Evolutionary conservation across 2,113 vertebrate species (phyloP).

Genomic region (Macroglossus sobrinus): DNA sequence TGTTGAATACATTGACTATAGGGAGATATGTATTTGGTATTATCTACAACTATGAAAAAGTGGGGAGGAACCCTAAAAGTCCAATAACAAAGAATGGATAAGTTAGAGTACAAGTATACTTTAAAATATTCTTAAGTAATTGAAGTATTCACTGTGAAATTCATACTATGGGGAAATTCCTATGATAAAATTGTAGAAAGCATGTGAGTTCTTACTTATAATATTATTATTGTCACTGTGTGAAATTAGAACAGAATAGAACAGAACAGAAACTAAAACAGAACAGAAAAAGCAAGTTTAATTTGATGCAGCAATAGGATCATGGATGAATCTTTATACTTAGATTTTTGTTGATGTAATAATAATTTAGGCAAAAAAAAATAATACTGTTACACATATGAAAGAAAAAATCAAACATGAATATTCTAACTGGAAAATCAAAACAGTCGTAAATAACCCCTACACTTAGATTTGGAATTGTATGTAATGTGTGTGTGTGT

Average conservation of each 20-base stretch:
- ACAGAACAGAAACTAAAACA: background rate
- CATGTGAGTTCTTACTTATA: background rate
- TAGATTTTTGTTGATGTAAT: background rate
- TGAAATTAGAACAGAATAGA: background rate
- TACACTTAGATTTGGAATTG: background rate
- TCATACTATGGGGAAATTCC: background rate
- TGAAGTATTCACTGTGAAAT: background rate
- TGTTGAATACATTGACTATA: background rate
- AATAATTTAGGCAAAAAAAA: slow-evolving; percentile 36
- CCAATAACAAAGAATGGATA: background rate
- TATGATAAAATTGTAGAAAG: slow-evolving; percentile 16
- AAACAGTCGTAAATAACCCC: background rate
- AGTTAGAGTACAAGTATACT: background rate
- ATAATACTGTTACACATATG: background rate
- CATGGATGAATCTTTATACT: background rate
- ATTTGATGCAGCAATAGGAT: background rate
- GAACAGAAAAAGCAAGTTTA: background rate
- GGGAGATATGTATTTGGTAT: background rate
- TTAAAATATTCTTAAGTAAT: background rate
- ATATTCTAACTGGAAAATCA: slow-evolving; percentile 23
- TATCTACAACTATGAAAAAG: background rate
- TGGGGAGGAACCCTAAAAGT: background rate
- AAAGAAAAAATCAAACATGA: slow-evolving; percentile 45
- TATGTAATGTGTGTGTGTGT: background rate
- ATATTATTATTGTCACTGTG: background rate